Percentiles rank a stretch among this genome's conserved stretches.
Evolutionary conservation across 2,888 invertebrate species (phyloP).

Genomic region (Lasioglossum malachurum): DNA sequence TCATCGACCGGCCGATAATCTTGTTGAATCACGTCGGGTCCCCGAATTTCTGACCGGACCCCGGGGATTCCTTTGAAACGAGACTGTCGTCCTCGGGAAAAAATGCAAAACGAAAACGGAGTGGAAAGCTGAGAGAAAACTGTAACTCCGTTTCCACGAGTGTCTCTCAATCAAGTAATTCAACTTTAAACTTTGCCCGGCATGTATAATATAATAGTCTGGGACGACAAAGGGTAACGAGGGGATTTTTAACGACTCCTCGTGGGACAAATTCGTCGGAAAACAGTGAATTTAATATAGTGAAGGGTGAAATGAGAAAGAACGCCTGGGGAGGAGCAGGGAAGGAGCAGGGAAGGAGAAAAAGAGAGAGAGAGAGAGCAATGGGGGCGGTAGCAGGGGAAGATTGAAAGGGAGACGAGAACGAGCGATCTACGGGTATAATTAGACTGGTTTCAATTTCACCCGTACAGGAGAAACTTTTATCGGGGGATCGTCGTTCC

Average conservation of each 20-base stretch:
- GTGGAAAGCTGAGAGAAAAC: neutral
- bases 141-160: constrained; percentile 18
- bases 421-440: constrained; percentile 58
- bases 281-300: constrained; percentile 54
- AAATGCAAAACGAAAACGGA: neutral
- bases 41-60: neutral
- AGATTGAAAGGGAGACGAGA: constrained; percentile 38
- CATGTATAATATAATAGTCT: constrained; percentile 43
- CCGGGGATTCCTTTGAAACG: neutral
- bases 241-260: constrained; percentile 38
- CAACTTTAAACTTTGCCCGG: constrained; percentile 28
- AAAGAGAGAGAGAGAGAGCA: neutral
- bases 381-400: neutral
- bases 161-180: constrained; percentile 38
- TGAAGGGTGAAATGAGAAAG: neutral
- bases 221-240: constrained; percentile 12
- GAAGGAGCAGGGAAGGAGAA: neutral
- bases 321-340: neutral
- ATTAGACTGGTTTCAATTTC: constrained; percentile 67
- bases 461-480: constrained; percentile 54
- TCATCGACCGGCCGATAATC: neutral
- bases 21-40: neutral
- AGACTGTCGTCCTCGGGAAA: neutral
- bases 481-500: constrained; percentile 55
- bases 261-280: constrained; percentile 41